These are phyloP conservation scores for Arnoldichthys spilopterus DNA, from an alignment of 2,797 vertebrate species.

Conservation along the genomic window DNA sequence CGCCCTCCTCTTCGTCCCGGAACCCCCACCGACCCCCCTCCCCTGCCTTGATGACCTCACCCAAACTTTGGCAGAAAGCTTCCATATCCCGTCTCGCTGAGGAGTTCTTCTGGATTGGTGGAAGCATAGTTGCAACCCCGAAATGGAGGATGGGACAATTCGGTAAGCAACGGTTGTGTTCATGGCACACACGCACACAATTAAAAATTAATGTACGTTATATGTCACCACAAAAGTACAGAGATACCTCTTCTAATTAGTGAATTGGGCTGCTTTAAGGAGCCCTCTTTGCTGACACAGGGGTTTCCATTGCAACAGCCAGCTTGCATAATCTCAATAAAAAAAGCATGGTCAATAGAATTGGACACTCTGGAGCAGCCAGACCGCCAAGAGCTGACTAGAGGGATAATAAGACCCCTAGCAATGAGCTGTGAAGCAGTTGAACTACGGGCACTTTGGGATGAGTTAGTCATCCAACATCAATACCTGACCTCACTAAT, in stretches of 20 bases:
- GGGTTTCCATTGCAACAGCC: background rate
- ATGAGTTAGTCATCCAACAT: background rate
- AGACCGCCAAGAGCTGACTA: background rate
- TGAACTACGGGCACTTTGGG: background rate
- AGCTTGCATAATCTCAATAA: background rate
- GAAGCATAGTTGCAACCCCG: constrained; percentile 84
- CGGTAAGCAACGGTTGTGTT: constrained; percentile 77
- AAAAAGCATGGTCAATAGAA: background rate
- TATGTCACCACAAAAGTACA: background rate
- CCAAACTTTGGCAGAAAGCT: constrained; percentile 79
- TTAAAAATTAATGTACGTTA: background rate
- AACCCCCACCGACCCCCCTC: constrained; percentile 46
- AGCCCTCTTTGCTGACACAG: background rate
- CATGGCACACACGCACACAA: background rate
- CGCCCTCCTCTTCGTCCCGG: constrained; percentile 53
- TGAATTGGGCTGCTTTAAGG: background rate
- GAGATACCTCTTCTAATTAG: background rate
- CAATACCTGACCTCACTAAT: too few relatives aligned
- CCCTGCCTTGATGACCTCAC: constrained; percentile 76
- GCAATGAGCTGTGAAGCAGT: background rate
- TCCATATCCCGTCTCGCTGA: constrained; percentile 86
- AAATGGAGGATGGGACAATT: constrained; percentile 87
- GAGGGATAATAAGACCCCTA: background rate
- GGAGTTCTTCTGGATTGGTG: constrained; percentile 91
- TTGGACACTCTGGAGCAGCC: background rate